Evolutionary conservation across 2,797 vertebrate genomes (phyloP).

Genomic region (Xiphorhynchus erythropygius): DNA sequence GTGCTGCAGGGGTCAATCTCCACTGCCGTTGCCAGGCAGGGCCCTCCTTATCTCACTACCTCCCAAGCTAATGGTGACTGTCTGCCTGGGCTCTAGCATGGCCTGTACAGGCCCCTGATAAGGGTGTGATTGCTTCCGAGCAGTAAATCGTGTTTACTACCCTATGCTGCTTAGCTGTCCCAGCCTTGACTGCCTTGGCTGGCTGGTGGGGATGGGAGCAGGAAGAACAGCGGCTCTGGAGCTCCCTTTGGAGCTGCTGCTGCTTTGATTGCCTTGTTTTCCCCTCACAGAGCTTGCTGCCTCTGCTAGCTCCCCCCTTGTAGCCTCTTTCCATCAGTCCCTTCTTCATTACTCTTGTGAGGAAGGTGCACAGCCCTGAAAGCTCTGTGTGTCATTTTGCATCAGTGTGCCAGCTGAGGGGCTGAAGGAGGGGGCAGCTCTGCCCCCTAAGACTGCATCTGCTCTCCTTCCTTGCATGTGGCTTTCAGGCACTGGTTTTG

Average conservation of each 20-base stretch:
- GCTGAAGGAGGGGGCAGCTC: background rate
- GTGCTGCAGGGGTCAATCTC: background rate
- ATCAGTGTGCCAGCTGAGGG: background rate
- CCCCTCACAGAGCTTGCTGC: background rate
- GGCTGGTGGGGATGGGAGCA: background rate
- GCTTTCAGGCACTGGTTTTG: background rate
- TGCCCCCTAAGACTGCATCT: background rate
- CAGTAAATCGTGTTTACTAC: background rate
- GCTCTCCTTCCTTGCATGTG: fast-evolving
- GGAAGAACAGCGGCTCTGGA: background rate
- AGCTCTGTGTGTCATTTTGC: background rate
- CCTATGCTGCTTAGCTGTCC: background rate
- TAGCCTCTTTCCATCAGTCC: background rate
- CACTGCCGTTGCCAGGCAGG: fast-evolving
- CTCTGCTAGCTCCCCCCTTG: background rate
- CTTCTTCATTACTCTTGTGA: background rate
- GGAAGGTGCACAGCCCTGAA: background rate
- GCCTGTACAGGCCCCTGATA: background rate
- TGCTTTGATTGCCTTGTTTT: background rate
- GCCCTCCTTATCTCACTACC: background rate
- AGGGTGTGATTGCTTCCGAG: background rate
- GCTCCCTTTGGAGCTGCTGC: background rate
- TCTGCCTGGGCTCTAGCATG: background rate
- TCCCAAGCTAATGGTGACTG: fast-evolving
- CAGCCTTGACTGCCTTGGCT: fast-evolving